phyloP scores from a whole-genome alignment of 2,113 vertebrate genomes.

The Clupea harengus region DNA sequence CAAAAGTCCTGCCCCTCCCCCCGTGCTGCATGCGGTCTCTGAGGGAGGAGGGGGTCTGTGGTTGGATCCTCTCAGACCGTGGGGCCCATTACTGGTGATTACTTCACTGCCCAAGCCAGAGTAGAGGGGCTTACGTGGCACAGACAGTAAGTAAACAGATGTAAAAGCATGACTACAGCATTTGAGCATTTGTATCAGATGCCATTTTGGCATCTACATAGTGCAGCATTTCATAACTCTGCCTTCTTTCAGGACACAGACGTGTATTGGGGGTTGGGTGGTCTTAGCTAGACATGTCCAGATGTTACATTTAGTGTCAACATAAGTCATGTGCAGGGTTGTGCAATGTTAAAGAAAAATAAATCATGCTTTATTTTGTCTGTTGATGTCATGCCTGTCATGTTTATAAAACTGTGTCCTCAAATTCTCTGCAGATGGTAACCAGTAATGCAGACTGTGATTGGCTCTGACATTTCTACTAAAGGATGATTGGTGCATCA shows the following conservation, averaged over 20 bases:
- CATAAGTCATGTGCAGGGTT: not conserved
- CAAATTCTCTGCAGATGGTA: not conserved
- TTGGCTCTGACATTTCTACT: not conserved
- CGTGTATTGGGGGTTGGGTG: not conserved
- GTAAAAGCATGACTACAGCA: not conserved
- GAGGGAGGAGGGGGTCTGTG: not conserved
- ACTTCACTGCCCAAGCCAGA: not conserved
- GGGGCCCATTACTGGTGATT: not conserved
- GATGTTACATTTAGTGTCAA: not conserved
- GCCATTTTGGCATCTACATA: constrained; percentile 18
- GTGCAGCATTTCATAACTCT: not conserved
- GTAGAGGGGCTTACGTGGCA: not conserved
- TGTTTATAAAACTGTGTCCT: not conserved
- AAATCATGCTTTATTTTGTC: not conserved
- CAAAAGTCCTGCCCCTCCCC: not conserved
- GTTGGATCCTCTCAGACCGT: not conserved
- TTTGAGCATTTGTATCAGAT: not conserved
- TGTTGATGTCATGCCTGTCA: not conserved
- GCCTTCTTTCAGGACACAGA: not conserved
- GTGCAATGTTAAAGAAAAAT: not conserved
- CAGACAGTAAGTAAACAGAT: not conserved
- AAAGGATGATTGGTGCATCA: not conserved
- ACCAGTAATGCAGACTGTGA: not conserved
- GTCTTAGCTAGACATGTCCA: not conserved
- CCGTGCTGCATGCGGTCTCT: not conserved